Evolutionary conservation across 2,888 invertebrate genomes (phyloP).

Genomic region (Timema podura): DNA sequence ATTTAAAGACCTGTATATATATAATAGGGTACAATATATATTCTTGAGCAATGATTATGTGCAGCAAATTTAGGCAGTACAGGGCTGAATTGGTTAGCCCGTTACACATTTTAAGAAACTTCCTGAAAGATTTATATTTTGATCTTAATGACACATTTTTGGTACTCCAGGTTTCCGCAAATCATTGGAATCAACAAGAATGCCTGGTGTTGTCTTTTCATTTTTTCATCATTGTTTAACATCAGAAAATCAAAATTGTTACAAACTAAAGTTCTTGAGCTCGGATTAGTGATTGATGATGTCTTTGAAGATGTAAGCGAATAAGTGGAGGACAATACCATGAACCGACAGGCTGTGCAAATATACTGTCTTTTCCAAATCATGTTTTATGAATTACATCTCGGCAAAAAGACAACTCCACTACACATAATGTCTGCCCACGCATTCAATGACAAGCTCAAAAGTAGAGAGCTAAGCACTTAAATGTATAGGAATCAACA

Average conservation of each 20-base stretch:
- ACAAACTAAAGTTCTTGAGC: background rate
- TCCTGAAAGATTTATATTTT: background rate
- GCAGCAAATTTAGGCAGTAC: too few relatives aligned
- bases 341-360: too few relatives aligned
- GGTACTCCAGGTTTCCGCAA: background rate
- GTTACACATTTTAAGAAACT: background rate
- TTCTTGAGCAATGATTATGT: too few relatives aligned
- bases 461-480: constrained; percentile 7
- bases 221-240: background rate
- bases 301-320: too few relatives aligned
- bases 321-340: too few relatives aligned
- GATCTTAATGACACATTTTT: background rate
- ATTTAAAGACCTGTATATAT: too few relatives aligned
- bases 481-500: background rate
- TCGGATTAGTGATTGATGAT: background rate
- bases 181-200: background rate
- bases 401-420: background rate
- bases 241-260: background rate
- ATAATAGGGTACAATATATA: too few relatives aligned
- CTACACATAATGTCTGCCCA: background rate
- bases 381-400: background rate
- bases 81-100: too few relatives aligned
- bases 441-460: background rate
- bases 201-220: background rate
- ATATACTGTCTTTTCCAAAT: background rate